phyloP scores from a whole-genome alignment of 2,888 invertebrate species.

The Rhagophthalmus giganteus region DNA sequence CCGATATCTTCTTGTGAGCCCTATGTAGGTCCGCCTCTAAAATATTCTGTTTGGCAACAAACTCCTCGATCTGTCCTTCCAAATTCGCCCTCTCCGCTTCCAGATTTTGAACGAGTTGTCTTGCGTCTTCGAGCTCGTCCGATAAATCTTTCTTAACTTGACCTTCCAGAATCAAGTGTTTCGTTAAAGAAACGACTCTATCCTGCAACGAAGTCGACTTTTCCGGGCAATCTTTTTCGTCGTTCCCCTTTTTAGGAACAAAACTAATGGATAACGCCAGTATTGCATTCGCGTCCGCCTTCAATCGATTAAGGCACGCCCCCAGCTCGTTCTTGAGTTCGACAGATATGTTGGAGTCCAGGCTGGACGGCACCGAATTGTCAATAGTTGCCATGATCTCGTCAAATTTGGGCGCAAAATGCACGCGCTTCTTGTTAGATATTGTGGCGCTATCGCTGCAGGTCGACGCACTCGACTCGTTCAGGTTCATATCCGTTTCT shows the following conservation, averaged over 20 bases:
- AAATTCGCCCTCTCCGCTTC: conserved; percentile 57
- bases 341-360: conserved; percentile 57
- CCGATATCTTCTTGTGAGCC: conserved; percentile 55
- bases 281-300: conserved; percentile 71
- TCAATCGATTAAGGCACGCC: conserved; percentile 67
- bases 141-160: conserved; percentile 52
- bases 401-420: conserved; percentile 71
- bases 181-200: conserved; percentile 41
- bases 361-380: conserved; percentile 61
- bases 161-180: conserved; percentile 46
- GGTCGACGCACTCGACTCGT: conserved; percentile 38
- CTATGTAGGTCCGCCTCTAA: conserved; percentile 57
- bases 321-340: conserved; percentile 69
- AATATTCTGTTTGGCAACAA: conserved; percentile 63
- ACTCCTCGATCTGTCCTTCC: conserved; percentile 64
- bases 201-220: conserved; percentile 25
- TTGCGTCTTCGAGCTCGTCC: conserved; percentile 63
- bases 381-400: conserved; percentile 65
- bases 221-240: neutral
- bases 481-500: conserved; percentile 37
- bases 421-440: conserved; percentile 60
- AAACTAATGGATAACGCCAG: conserved; percentile 59
- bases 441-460: conserved; percentile 35
- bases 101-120: conserved; percentile 55
- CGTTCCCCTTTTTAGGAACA: conserved; percentile 6